These are phyloP conservation scores for Novumbra hubbsi DNA, from an alignment of 2,797 vertebrate species.

Conservation along the genomic window DNA sequence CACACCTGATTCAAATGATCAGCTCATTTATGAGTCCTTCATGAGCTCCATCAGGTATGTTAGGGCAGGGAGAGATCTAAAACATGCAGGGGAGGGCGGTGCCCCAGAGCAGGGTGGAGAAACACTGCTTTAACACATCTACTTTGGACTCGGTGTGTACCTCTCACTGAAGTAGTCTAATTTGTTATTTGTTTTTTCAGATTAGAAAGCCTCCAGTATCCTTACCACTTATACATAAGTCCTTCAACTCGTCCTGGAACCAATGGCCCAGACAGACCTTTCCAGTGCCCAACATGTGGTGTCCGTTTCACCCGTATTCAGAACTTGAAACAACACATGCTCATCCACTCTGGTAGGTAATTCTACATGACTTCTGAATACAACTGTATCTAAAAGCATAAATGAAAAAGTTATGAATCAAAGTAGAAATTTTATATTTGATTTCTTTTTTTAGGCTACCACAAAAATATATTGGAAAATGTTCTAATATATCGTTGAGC, in stretches of 20 bases:
- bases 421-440: no score
- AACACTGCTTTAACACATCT: background rate
- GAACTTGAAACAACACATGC: constrained; percentile 99
- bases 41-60: no score
- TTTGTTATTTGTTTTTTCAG: constrained; percentile 67
- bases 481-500: no score
- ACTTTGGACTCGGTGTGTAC: background rate
- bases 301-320: constrained; percentile 96
- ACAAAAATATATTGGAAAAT: no score
- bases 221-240: constrained; percentile 95
- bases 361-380: constrained; percentile 6
- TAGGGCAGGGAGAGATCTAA: no score
- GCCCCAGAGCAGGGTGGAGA: no score
- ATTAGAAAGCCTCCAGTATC: constrained; percentile 94
- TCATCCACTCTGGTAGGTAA: constrained; percentile 96
- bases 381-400: no score
- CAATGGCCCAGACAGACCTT: constrained; percentile 92
- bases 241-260: constrained; percentile 90
- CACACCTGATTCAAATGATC: no score
- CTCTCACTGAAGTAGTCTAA: background rate
- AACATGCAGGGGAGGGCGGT: no score
- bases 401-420: no score
- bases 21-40: no score
- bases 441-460: no score
- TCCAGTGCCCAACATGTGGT: constrained; percentile 94